Evolutionary conservation across 1,140 invertebrate genomes (phyloP).

Genomic region (Glossosoma conforme): DNA sequence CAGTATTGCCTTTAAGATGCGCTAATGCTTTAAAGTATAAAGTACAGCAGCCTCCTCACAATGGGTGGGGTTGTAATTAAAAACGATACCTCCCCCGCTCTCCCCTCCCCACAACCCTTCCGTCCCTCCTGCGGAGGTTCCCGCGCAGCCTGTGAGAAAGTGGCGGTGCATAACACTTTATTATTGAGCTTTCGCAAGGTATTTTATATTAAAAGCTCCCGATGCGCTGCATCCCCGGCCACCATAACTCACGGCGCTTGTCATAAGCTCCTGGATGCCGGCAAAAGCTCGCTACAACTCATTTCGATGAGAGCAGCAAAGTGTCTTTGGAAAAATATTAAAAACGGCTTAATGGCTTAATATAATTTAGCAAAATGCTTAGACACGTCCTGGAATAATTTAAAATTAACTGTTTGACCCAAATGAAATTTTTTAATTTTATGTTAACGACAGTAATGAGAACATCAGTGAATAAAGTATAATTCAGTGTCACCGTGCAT

Average conservation of each 20-base stretch:
- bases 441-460: too few relatives aligned
- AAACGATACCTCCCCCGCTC: conserved; percentile 17
- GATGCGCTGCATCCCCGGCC: background rate
- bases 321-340: too few relatives aligned
- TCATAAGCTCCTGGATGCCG: too few relatives aligned
- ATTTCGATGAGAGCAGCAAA: too few relatives aligned
- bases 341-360: too few relatives aligned
- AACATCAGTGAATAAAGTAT: too few relatives aligned
- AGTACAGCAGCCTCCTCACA: conserved; percentile 17
- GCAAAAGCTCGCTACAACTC: too few relatives aligned
- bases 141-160: conserved; percentile 5
- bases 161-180: conserved; percentile 18
- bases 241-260: conserved; percentile 14
- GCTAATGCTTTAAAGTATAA: conserved; percentile 10
- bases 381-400: too few relatives aligned
- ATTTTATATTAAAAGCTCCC: conserved; percentile 22
- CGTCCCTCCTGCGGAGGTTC: background rate
- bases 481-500: too few relatives aligned
- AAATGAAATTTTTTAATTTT: too few relatives aligned
- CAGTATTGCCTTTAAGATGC: background rate
- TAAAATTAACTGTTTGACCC: too few relatives aligned
- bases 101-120: background rate
- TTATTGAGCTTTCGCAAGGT: conserved; percentile 21
- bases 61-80: conserved; percentile 25
- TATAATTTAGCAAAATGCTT: too few relatives aligned